Percentiles rank a stretch among this genome's conserved stretches.
Evolutionary conservation across 2,113 vertebrate genomes (phyloP).

Genomic region (Oceanites oceanicus): DNA sequence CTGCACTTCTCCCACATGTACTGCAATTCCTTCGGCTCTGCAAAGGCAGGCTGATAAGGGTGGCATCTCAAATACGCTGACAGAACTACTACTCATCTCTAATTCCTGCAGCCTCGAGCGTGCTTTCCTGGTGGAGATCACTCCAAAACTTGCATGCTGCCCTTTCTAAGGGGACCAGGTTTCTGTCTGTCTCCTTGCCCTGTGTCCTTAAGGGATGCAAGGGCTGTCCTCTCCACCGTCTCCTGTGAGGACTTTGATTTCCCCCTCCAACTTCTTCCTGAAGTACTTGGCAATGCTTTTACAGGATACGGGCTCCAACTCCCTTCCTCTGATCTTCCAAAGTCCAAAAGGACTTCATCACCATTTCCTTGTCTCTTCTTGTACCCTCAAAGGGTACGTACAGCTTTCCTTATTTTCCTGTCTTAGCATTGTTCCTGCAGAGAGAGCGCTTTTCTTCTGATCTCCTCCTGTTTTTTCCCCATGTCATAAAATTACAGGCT

Average conservation of each 20-base stretch:
- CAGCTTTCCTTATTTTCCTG: not conserved
- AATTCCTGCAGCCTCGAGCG: fast-evolving
- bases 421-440: not conserved
- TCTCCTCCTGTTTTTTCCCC: not conserved
- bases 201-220: not conserved
- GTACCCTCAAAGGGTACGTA: not conserved
- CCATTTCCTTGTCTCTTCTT: not conserved
- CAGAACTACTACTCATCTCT: not conserved
- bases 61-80: not conserved
- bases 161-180: not conserved
- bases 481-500: not conserved
- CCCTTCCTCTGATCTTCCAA: not conserved
- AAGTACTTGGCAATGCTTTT: not conserved
- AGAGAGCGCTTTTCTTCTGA: not conserved
- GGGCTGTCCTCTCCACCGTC: not conserved
- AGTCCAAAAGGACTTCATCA: not conserved
- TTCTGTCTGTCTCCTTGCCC: not conserved
- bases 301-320: not conserved
- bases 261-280: not conserved
- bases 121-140: not conserved
- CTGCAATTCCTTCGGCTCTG: not conserved
- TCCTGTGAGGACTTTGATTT: not conserved
- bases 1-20: not conserved
- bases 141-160: not conserved
- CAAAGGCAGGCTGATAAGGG: not conserved